A percentile compares a stretch with the other conserved stretches of the same genome.
These are phyloP conservation scores for Cactoblastis cactorum DNA, from an alignment of 2,888 invertebrate species.

Conservation along the genomic window DNA sequence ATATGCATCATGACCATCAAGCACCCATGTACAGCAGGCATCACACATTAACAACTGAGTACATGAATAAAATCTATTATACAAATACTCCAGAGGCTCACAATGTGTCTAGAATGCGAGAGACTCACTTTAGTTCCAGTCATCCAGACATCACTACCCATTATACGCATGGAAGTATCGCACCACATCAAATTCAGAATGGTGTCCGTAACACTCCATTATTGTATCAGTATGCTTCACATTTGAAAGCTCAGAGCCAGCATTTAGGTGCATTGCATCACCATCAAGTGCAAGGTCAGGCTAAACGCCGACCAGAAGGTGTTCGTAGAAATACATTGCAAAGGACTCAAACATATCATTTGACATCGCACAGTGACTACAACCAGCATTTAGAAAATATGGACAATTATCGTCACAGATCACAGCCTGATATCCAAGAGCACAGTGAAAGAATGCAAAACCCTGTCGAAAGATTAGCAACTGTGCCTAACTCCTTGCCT, in stretches of 20 bases:
- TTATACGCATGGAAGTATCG: constrained; percentile 51
- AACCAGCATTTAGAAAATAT: constrained; percentile 69
- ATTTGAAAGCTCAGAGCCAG: constrained; percentile 69
- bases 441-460: constrained; percentile 46
- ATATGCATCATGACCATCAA: constrained; percentile 50
- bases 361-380: constrained; percentile 73
- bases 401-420: constrained; percentile 60
- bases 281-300: constrained; percentile 54
- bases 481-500: constrained; percentile 64
- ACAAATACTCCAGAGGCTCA: constrained; percentile 59
- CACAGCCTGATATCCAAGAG: constrained; percentile 68
- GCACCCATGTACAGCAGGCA: constrained; percentile 57
- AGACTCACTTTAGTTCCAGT: constrained; percentile 75
- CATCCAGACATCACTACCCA: constrained; percentile 72
- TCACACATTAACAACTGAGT: constrained; percentile 68
- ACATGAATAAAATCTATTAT: constrained; percentile 68
- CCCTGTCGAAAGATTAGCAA: constrained; percentile 50
- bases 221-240: constrained; percentile 73
- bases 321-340: constrained; percentile 65
- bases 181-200: constrained; percentile 50
- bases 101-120: constrained; percentile 61
- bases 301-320: constrained; percentile 57
- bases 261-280: constrained; percentile 65
- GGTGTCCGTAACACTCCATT: constrained; percentile 60
- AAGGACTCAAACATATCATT: constrained; percentile 72